Base-by-base conservation (phyloP, 2,888 invertebrate species). In the Agonopterix arenella region DNA sequence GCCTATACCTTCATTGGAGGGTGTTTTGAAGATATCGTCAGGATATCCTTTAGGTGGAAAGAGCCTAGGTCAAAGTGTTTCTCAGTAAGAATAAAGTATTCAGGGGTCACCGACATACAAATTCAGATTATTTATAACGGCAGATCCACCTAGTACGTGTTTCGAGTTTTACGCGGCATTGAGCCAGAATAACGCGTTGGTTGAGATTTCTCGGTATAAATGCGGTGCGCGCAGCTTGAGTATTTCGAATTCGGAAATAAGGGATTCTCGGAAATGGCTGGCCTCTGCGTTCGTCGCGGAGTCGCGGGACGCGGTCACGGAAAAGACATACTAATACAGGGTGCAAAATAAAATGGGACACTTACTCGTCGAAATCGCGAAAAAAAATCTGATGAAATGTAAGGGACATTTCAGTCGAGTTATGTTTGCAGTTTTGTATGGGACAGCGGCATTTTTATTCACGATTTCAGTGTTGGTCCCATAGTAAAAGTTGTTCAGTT, bases 241-340 rank as follows among this genome's bases (percentile, higher is more conserved):
- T 84, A 80, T 84, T 86, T 86, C 81, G 84, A 84, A 84, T 84
- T 86, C 86, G 85, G 86, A 86, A 84, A 85, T 80, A 80, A 79
- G 76, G 78, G 78, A 79, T 86, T 86, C 86, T 72, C 66, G 75
- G 84, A 86, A 86, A 77, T 68, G 60, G 72, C 71, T 82, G 82
- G 81, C 84, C 81, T 82, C 82, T 60, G 69, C 66, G 57, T 62
- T 58, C 56, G 63, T 60, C 62, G 49, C 45, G 69, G 52, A 58
- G 63, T 64, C 64, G 60, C 73, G 69, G 76, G 73, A 70, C 73
- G 70, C 65, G 51, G 56, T 57, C 54, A 57, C 11, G 11, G 4
- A 18, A 18, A 18, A 18, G 18, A 18, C 18, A 18, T 18, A 18
- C 13, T 2, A 2, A 13, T 13, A 13, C 13, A 13, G 13, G 13